Evolutionary conservation across 2,888 invertebrate genomes (phyloP), one percentile per base, ranked within the genome.

Genomic region (Ecliptopera silaceata): DNA sequence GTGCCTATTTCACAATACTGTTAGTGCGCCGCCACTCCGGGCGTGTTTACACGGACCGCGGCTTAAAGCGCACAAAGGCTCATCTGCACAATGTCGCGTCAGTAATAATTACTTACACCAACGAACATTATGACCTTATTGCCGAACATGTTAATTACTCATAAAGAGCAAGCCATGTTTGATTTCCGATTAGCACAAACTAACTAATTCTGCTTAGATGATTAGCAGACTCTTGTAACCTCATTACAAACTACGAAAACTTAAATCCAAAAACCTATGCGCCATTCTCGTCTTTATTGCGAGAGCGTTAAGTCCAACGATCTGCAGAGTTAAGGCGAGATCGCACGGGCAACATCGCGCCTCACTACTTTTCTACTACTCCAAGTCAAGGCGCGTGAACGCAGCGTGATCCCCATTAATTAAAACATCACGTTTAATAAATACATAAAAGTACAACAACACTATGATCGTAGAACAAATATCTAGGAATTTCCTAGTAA

Each of bases 361-460:
- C 36, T 31, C 31, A 38, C 15, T 12, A 54, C 29, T 49, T 45
- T 18, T 44, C 8, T 34, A 56, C 36, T 43, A 15, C 42, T 13
- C 20, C 22, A 68, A 72, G 26, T 74, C 72, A 77, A 74, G 68
- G 71, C 72, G 71, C 72, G 71, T 62, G 56, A 53, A 66, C 69
- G 65, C 74, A 74, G 52, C 77, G 74, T 82, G 77, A 74, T 71
- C 64, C 43, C 36, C 48, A 63, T 60, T 69, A 75, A 84, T 85
- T 80, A 81, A 75, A 71, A 73, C 65, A 75, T 79, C 80, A 79
- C 77, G 78, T 69, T 64, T 62, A 61, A 69, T 55, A 63, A 65
- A 74, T 69, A 73, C 74, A 75, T 78, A 81, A 77, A 79, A 74
- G 65, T 71, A 69, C 64, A 65, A 63, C 53, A 59, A 58, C 68